phyloP scores from a whole-genome alignment of 2,113 vertebrate species.

The Piaya cayana region DNA sequence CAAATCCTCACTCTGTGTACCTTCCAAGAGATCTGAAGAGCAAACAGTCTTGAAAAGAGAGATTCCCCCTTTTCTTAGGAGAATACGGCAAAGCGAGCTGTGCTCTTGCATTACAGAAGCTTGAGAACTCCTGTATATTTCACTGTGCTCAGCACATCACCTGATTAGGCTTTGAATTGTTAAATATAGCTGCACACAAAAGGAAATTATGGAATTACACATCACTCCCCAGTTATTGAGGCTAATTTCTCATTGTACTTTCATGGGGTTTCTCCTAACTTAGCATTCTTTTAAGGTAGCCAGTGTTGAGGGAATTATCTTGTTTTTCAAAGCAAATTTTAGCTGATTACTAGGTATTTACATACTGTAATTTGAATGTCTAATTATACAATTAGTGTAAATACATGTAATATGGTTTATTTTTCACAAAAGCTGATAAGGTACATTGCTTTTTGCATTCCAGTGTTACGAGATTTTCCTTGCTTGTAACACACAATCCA shows the following conservation, averaged over 20 bases:
- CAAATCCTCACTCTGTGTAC: fast-evolving
- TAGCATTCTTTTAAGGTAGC: slow-evolving; percentile 84
- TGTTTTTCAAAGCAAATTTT: slow-evolving; percentile 86
- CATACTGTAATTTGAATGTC: slow-evolving; percentile 83
- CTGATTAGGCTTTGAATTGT: neutral
- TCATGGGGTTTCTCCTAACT: slow-evolving; percentile 73
- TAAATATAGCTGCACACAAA: slow-evolving; percentile 34
- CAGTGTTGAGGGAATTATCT: slow-evolving; percentile 83
- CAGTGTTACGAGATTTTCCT: slow-evolving; percentile 17
- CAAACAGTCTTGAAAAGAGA: neutral
- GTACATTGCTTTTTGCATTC: slow-evolving; percentile 65
- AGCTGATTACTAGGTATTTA: slow-evolving; percentile 86
- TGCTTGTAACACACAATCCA: neutral
- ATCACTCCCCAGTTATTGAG: slow-evolving; percentile 36
- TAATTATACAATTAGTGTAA: slow-evolving; percentile 85
- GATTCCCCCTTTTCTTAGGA: fast-evolving
- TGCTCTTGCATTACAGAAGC: neutral
- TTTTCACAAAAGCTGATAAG: slow-evolving; percentile 75
- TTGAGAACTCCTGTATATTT: neutral
- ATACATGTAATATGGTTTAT: slow-evolving; percentile 83
- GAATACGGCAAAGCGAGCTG: neutral
- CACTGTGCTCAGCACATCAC: slow-evolving; percentile 20
- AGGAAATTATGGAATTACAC: slow-evolving; percentile 39
- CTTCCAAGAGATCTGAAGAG: neutral
- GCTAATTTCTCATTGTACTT: slow-evolving; percentile 77